Percentiles rank a stretch among this genome's conserved stretches.
Conservation (phyloP, 2,888 invertebrate species). For the Linnaemya tessellans region DNA sequence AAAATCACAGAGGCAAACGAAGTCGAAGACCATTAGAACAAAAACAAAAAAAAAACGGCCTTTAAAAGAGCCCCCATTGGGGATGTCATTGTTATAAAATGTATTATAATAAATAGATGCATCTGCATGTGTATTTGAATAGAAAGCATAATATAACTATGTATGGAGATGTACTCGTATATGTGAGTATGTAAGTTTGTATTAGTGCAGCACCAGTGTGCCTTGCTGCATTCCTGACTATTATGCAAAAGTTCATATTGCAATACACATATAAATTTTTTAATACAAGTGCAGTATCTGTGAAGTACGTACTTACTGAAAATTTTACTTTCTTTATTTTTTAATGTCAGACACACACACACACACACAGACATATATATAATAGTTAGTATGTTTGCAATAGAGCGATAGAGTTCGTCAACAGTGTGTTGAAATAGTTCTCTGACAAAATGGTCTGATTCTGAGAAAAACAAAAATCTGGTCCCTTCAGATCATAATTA, state of each 20-base stretch:
- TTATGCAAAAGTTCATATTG: conserved; percentile 8
- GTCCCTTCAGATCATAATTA: too few species aligned
- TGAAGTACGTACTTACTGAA: conserved; percentile 39
- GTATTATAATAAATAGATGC: conserved; percentile 16
- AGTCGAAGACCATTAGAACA: conserved; percentile 5
- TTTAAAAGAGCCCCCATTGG: conserved; percentile 34
- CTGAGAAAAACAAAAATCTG: too few species aligned
- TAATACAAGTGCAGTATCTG: conserved; percentile 21
- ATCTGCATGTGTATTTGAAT: background rate
- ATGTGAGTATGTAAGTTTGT: background rate
- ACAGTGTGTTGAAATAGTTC: background rate
- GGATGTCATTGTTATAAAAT: conserved; percentile 53
- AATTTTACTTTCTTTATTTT: conserved; percentile 65
- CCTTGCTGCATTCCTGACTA: conserved; percentile 20
- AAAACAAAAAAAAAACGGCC: conserved; percentile 37
- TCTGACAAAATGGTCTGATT: conserved; percentile 21
- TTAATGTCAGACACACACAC: conserved; percentile 45
- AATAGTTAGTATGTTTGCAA: background rate
- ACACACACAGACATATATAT: conserved; percentile 8
- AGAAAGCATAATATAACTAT: background rate
- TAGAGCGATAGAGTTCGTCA: background rate
- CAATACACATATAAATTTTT: background rate
- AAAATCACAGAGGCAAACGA: background rate
- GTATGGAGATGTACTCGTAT: background rate
- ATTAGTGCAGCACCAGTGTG: conserved; percentile 22